These are phyloP conservation scores for Danionella dracula DNA, from an alignment of 2,797 vertebrate genomes.

Conservation along the genomic window DNA sequence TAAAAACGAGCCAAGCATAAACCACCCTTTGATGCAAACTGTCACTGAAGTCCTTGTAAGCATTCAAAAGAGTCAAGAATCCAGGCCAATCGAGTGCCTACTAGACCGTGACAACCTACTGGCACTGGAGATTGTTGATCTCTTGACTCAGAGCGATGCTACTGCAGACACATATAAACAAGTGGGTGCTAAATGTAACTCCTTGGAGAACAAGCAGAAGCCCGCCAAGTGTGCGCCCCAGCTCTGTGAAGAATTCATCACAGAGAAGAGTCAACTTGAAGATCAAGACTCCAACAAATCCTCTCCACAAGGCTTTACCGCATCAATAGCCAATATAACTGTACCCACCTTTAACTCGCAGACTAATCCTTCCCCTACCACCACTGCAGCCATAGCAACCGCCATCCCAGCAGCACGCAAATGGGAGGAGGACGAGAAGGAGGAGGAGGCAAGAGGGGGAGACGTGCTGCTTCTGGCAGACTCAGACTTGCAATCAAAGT, in stretches of 20 bases:
- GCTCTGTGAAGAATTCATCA: constrained; percentile 7
- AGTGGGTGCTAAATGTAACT: neutral
- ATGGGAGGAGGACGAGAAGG: constrained; percentile 27
- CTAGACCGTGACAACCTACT: neutral
- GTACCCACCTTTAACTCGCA: constrained; percentile 40
- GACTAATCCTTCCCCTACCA: constrained; percentile 60
- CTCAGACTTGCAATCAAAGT: constrained; percentile 29
- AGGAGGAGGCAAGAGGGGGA: constrained; percentile 39
- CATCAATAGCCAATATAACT: constrained; percentile 27
- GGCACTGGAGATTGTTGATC: neutral
- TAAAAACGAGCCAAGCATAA: neutral
- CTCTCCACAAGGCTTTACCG: constrained; percentile 33
- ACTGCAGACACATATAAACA: neutral
- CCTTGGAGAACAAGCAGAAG: neutral
- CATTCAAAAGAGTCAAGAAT: neutral
- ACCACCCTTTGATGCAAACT: neutral
- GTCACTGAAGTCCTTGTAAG: neutral
- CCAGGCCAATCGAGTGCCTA: neutral
- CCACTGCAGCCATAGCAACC: constrained; percentile 60
- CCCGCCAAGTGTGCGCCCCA: constrained; percentile 5
- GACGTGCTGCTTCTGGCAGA: constrained; percentile 38
- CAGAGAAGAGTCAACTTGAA: neutral
- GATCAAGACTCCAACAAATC: constrained; percentile 31
- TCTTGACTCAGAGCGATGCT: neutral
- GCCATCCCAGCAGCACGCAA: constrained; percentile 45